A percentile compares a stretch with the other conserved stretches of the same genome.
These are phyloP conservation scores for Oncorhynchus keta DNA, from an alignment of 2,113 vertebrate genomes.

Conservation along the genomic window DNA sequence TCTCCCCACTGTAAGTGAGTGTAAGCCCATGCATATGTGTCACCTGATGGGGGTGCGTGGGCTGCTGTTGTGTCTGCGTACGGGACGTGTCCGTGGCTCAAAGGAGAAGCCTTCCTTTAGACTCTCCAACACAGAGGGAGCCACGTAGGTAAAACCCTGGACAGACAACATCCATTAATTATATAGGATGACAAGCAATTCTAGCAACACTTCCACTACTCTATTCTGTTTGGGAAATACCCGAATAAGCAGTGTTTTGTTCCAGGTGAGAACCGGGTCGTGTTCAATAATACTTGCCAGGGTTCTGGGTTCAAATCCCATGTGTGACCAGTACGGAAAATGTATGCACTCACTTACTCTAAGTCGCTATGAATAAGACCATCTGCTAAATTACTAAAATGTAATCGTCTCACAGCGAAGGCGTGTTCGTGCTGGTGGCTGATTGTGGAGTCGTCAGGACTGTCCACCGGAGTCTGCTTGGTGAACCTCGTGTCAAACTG, in stretches of 20 bases:
- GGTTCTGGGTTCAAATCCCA: too few relatives aligned
- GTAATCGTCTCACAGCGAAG: constrained; percentile 77
- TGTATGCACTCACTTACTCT: too few relatives aligned
- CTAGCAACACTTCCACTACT: neutral
- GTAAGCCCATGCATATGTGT: neutral
- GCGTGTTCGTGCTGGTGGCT: constrained; percentile 85
- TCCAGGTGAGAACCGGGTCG: too few relatives aligned
- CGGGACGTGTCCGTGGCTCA: constrained; percentile 81
- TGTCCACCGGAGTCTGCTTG: constrained; percentile 88
- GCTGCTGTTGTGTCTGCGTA: constrained; percentile 85
- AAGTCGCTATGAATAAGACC: too few relatives aligned
- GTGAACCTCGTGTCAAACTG: constrained; percentile 91
- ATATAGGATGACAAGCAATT: neutral
- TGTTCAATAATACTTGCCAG: too few relatives aligned
- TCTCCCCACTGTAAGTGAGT: neutral
- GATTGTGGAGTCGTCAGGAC: constrained; percentile 82
- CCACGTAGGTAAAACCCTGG: constrained; percentile 92
- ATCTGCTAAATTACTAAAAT: too few relatives aligned
- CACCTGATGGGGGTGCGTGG: constrained; percentile 88
- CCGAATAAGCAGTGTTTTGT: too few relatives aligned
- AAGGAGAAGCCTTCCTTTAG: constrained; percentile 89
- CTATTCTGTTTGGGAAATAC: neutral
- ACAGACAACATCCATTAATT: neutral
- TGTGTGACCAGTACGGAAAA: too few relatives aligned
- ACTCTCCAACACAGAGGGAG: constrained; percentile 89